Evolutionary conservation across 1,140 invertebrate species (phyloP).

Genomic region (Calosoma granatense): DNA sequence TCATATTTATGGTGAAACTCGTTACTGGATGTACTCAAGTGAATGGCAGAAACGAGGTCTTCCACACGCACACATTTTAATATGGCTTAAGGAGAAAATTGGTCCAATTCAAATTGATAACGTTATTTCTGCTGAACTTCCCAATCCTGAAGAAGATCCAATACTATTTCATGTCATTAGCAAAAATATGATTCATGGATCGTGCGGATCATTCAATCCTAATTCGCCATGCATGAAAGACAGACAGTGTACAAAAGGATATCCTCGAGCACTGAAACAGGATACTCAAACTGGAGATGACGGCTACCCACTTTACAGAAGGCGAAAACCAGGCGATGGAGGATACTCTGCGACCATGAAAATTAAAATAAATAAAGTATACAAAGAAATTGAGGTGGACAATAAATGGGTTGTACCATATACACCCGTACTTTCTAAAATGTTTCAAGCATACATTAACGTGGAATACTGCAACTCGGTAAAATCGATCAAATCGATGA

Average conservation of each 20-base stretch:
- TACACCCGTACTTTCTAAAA: constrained; percentile 28
- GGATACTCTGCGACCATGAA: constrained; percentile 31
- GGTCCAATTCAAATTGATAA: constrained; percentile 27
- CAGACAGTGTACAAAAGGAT: constrained; percentile 26
- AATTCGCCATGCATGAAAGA: constrained; percentile 30
- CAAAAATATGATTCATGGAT: constrained; percentile 31
- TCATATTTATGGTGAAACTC: constrained; percentile 24
- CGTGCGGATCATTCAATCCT: constrained; percentile 26
- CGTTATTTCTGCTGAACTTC: constrained; percentile 36
- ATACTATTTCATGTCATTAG: constrained; percentile 21
- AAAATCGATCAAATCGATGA: constrained; percentile 31
- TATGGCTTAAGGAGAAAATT: constrained; percentile 30
- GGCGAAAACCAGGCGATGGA: constrained; percentile 30
- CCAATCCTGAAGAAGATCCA: constrained; percentile 28
- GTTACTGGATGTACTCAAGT: constrained; percentile 33
- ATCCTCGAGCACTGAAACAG: constrained; percentile 21
- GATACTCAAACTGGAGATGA: constrained; percentile 29
- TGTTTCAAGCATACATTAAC: constrained; percentile 31
- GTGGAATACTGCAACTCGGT: constrained; percentile 33
- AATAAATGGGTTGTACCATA: constrained; percentile 36
- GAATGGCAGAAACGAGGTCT: constrained; percentile 42
- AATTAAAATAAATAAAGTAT: constrained; percentile 20
- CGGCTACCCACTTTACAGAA: constrained; percentile 34
- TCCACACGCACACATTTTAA: constrained; percentile 27
- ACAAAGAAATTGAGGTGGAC: constrained; percentile 22